Percentiles rank a stretch among this genome's conserved stretches.
These are phyloP conservation scores for Stichopus horrens DNA, from an alignment of 53 echinoderm and acorn worm genomes.

Conservation along the genomic window DNA sequence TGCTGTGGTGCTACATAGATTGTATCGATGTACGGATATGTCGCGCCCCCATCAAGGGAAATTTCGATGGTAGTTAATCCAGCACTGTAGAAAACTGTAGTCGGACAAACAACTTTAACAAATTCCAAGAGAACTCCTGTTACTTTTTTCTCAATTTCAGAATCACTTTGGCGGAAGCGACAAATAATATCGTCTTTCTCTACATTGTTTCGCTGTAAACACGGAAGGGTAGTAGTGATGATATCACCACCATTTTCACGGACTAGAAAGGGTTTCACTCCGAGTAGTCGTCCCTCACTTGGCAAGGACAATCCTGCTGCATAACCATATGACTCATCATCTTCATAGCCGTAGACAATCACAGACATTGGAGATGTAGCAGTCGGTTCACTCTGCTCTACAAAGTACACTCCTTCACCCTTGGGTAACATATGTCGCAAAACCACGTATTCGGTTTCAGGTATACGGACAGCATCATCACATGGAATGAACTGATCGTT, in stretches of 20 bases:
- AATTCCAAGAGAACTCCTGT: conserved; percentile 26
- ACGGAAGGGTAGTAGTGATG: conserved; percentile 56
- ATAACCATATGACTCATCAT: conserved; percentile 64
- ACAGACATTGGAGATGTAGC: conserved; percentile 57
- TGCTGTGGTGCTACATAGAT: conserved; percentile 61
- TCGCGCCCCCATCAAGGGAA: conserved; percentile 50
- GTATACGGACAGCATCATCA: conserved; percentile 36
- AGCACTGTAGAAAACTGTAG: conserved; percentile 39
- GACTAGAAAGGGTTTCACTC: conserved; percentile 48
- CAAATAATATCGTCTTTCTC: conserved; percentile 31
- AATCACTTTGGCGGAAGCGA: conserved; percentile 50
- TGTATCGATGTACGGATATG: conserved; percentile 57
- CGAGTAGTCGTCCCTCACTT: conserved; percentile 47
- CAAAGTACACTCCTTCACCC: conserved; percentile 64
- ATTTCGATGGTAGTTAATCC: conserved; percentile 56
- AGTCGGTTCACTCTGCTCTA: conserved; percentile 53
- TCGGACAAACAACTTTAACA: conserved; percentile 54
- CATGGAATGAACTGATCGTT: conserved; percentile 43
- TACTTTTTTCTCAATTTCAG: conserved; percentile 29
- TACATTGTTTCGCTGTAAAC: conserved; percentile 14
- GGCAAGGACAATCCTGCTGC: conserved; percentile 66
- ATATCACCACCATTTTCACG: conserved; percentile 62
- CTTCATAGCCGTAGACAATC: conserved; percentile 68
- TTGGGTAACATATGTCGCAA: conserved; percentile 48
- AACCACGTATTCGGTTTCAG: conserved; percentile 45